phyloP scores from a whole-genome alignment of 2,888 invertebrate genomes.

The Xylophagus ater region DNA sequence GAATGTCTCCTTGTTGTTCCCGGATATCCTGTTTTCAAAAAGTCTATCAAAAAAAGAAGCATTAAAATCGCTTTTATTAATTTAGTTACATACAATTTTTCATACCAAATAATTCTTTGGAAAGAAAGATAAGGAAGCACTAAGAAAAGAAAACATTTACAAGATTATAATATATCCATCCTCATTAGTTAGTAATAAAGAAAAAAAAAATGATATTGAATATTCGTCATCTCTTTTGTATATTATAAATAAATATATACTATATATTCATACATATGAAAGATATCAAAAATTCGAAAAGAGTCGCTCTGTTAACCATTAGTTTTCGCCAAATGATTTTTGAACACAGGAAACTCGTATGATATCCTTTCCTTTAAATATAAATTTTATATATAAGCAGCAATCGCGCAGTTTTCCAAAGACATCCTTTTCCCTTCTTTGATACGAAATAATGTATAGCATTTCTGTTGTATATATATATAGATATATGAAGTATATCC shows the following conservation, averaged over 20 bases:
- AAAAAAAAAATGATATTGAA: too few species aligned
- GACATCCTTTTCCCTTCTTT: conserved; percentile 3
- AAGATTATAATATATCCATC: too few species aligned
- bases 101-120: conserved; percentile 9
- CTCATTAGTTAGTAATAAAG: too few species aligned
- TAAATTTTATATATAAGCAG: conserved; percentile 2
- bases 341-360: conserved; percentile 15
- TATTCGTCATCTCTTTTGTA: too few species aligned
- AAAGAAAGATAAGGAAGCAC: too few species aligned
- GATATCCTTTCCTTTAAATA: conserved; percentile 15
- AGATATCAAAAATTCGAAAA: conserved; percentile 14
- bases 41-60: too few species aligned
- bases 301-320: conserved; percentile 16
- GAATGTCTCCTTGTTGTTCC: too few species aligned
- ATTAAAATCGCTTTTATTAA: too few species aligned
- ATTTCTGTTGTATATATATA: conserved; percentile 1
- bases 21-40: too few species aligned
- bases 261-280: too few species aligned
- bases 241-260: too few species aligned
- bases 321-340: conserved; percentile 18
- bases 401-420: not conserved
- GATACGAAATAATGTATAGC: not conserved
- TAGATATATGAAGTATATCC: conserved; percentile 1
- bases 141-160: too few species aligned
- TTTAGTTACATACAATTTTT: conserved; percentile 10